Percentiles rank a stretch among this genome's conserved stretches.
These are phyloP conservation scores for Tenthredo livida DNA, from an alignment of 2,888 invertebrate genomes.

Conservation along the genomic window DNA sequence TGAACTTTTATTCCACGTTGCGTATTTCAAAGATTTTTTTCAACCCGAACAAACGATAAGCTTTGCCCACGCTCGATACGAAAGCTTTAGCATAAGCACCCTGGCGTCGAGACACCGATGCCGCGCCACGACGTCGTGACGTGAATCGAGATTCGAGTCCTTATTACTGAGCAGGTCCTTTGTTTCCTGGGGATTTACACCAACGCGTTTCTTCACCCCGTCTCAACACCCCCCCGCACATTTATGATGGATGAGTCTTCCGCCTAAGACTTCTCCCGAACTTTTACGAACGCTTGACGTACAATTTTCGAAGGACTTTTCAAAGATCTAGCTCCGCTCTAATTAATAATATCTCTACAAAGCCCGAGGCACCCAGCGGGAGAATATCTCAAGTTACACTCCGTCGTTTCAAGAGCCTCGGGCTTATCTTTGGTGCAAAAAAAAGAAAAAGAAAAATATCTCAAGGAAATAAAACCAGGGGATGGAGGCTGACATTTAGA, in stretches of 20 bases:
- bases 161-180: constrained; percentile 17
- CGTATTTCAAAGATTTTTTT: neutral
- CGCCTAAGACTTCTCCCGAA: constrained; percentile 1
- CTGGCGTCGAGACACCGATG: constrained; percentile 29
- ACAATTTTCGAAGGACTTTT: constrained; percentile 7
- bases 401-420: constrained; percentile 4
- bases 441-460: neutral
- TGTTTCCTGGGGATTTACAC: constrained; percentile 25
- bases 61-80: constrained; percentile 15
- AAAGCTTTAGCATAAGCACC: constrained; percentile 36
- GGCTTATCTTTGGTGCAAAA: neutral
- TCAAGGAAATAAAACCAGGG: neutral
- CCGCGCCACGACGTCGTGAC: constrained; percentile 36
- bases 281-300: constrained; percentile 10
- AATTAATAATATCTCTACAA: constrained; percentile 25
- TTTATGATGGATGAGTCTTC: constrained; percentile 32
- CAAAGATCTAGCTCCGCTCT: neutral
- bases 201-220: neutral
- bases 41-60: constrained; percentile 4
- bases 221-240: neutral
- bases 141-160: constrained; percentile 42
- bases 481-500: neutral
- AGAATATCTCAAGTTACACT: constrained; percentile 1
- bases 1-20: neutral
- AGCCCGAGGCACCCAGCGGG: neutral